Percentiles rank a stretch among this genome's conserved stretches.
These are phyloP conservation scores for Drosophila quadrilineata DNA, from an alignment of 1,140 invertebrate genomes.

Conservation along the genomic window DNA sequence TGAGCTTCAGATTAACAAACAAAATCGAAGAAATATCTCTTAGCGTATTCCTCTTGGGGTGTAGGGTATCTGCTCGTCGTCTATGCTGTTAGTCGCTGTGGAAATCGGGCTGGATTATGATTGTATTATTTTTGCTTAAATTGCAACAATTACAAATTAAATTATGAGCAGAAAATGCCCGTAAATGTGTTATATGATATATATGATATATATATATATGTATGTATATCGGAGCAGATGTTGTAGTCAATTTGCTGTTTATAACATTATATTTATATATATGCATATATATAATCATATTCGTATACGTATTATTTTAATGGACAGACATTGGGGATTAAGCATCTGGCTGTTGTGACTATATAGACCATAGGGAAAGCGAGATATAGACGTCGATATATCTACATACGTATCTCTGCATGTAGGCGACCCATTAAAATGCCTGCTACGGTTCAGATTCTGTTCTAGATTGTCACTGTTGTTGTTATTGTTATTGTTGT, in stretches of 20 bases:
- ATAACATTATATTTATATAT: conserved; percentile 12
- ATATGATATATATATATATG: neutral
- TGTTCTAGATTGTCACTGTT: conserved; percentile 24
- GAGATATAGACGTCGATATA: neutral
- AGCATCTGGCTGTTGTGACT: conserved; percentile 17
- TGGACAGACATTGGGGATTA: conserved; percentile 10
- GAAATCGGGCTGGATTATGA: neutral
- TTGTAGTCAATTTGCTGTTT: conserved; percentile 3
- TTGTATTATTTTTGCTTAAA: conserved; percentile 24
- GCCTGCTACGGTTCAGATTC: conserved; percentile 1
- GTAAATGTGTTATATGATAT: conserved; percentile 36
- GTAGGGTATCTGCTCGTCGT: too few relatives aligned
- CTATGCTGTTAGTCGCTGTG: conserved; percentile 5
- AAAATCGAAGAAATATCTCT: too few relatives aligned
- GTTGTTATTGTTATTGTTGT: too few relatives aligned
- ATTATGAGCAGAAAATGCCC: conserved; percentile 36
- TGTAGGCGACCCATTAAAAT: conserved; percentile 23
- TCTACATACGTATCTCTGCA: neutral
- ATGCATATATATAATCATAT: conserved; percentile 5
- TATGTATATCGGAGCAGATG: neutral
- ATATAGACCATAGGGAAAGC: neutral
- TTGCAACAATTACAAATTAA: conserved; percentile 38
- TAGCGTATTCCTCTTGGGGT: conserved; percentile 28
- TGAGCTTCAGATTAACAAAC: neutral
- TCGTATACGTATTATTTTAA: conserved; percentile 22